Evolutionary conservation across 2,797 vertebrate genomes (phyloP).

Genomic region (Gymnoscopelus braueri): DNA sequence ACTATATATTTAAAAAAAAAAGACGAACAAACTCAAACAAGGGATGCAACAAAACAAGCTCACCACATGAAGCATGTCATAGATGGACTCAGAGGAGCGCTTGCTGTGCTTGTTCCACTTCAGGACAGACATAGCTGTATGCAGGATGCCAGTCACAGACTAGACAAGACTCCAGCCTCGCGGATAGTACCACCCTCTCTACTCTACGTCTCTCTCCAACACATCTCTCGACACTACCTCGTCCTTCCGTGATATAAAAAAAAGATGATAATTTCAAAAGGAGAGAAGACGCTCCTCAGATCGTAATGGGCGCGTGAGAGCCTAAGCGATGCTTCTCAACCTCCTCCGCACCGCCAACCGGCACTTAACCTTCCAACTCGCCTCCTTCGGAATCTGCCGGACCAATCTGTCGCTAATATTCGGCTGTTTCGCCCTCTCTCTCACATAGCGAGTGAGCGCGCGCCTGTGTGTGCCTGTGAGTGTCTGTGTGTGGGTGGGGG

Average conservation of each 20-base stretch:
- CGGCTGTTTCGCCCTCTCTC: slow-evolving; percentile 20
- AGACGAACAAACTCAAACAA: slow-evolving; percentile 14
- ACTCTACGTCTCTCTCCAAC: slow-evolving; percentile 46
- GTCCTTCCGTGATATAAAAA: slow-evolving; percentile 8
- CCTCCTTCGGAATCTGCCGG: slow-evolving; percentile 60
- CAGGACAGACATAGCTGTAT: slow-evolving; percentile 84
- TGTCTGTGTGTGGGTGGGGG: slow-evolving; percentile 49
- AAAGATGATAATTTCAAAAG: neutral
- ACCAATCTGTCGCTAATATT: slow-evolving; percentile 57
- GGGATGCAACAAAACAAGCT: slow-evolving; percentile 51
- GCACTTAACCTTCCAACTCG: slow-evolving; percentile 64
- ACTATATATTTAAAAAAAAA: neutral
- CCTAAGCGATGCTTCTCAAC: slow-evolving; percentile 64
- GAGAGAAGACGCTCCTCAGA: slow-evolving; percentile 54
- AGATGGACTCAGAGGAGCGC: slow-evolving; percentile 84
- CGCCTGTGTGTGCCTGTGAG: slow-evolving; percentile 2
- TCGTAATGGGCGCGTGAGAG: slow-evolving; percentile 62
- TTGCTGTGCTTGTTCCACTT: slow-evolving; percentile 86
- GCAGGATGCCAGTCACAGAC: slow-evolving; percentile 14
- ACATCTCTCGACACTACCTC: slow-evolving; percentile 53
- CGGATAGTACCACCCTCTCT: slow-evolving; percentile 42
- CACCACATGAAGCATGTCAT: slow-evolving; percentile 87
- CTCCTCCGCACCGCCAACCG: slow-evolving; percentile 74
- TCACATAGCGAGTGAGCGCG: neutral
- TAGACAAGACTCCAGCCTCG: slow-evolving; percentile 47